A percentile compares a stretch with the other conserved stretches of the same genome.
These are phyloP conservation scores for Ancistrus triradiatus DNA, from an alignment of 2,113 vertebrate genomes.

Conservation along the genomic window DNA sequence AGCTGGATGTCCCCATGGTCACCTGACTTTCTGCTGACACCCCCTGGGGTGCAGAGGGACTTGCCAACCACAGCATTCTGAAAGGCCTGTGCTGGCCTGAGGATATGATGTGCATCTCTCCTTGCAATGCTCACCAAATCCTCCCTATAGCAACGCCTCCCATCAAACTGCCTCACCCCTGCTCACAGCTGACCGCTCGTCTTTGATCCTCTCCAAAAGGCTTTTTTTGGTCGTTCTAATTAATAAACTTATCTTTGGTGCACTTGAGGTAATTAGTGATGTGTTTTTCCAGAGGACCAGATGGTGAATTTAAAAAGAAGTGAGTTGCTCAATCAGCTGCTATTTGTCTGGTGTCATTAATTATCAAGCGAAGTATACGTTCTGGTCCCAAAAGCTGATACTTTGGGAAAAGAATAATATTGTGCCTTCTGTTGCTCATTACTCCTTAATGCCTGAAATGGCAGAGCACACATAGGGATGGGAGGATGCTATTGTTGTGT, in stretches of 20 bases:
- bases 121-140: conserved; percentile 17
- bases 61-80: conserved; percentile 51
- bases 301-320: conserved; percentile 76
- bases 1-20: conserved; percentile 57
- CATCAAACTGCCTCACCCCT: background rate
- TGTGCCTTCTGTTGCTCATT: conserved; percentile 75
- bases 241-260: conserved; percentile 70
- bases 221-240: conserved; percentile 63
- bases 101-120: conserved; percentile 46
- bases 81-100: conserved; percentile 51
- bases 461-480: conserved; percentile 54
- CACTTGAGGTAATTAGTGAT: conserved; percentile 73
- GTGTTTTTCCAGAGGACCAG: conserved; percentile 68
- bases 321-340: conserved; percentile 76
- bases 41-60: conserved; percentile 43
- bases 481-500: conserved; percentile 61
- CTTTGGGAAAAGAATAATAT: conserved; percentile 65
- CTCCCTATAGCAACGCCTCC: too few relatives aligned
- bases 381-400: conserved; percentile 71
- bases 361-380: conserved; percentile 72
- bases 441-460: conserved; percentile 68
- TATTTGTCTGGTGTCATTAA: conserved; percentile 77
- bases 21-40: conserved; percentile 61
- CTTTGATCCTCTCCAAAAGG: conserved; percentile 40
- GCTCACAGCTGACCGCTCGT: conserved; percentile 25